phyloP scores from a whole-genome alignment of 2,888 invertebrate species.

The Aphidius colemani region DNA sequence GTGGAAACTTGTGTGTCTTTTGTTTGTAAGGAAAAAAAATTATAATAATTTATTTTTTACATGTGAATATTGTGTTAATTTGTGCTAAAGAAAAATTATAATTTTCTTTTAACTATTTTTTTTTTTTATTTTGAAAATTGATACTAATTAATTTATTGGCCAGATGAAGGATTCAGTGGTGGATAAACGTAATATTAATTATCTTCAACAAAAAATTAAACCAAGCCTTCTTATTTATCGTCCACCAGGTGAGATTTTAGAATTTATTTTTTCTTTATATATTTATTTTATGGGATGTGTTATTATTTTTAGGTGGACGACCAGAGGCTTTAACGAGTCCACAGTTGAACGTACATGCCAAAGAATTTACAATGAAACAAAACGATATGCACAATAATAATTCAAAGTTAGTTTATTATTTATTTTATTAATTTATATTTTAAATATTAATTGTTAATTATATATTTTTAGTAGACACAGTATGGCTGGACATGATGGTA shows the following conservation, averaged over 20 bases:
- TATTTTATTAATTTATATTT: neutral
- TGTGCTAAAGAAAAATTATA: too few relatives aligned
- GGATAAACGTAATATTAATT: constrained; percentile 76
- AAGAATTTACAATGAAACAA: constrained; percentile 85
- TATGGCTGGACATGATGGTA: constrained; percentile 18
- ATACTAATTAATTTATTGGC: constrained; percentile 27
- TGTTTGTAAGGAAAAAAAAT: neutral
- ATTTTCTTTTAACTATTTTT: too few relatives aligned
- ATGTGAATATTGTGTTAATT: too few relatives aligned
- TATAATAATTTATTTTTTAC: too few relatives aligned
- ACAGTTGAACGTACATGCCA: constrained; percentile 85
- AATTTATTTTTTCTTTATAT: constrained; percentile 24
- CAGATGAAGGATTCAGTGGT: constrained; percentile 67
- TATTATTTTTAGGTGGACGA: constrained; percentile 63
- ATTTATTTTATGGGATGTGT: constrained; percentile 12
- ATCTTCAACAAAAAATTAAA: constrained; percentile 72
- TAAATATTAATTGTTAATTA: neutral
- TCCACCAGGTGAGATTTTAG: constrained; percentile 75
- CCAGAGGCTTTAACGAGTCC: constrained; percentile 67
- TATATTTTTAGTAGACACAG: constrained; percentile 8
- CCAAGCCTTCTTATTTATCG: constrained; percentile 88
- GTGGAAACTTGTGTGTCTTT: too few relatives aligned
- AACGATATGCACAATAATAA: constrained; percentile 58
- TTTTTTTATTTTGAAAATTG: too few relatives aligned
- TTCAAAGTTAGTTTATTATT: constrained; percentile 30